Evolutionary conservation across 2,113 vertebrate species (phyloP), one percentile per base, ranked within the genome.

Genomic region (Crotalus tigris): DNA sequence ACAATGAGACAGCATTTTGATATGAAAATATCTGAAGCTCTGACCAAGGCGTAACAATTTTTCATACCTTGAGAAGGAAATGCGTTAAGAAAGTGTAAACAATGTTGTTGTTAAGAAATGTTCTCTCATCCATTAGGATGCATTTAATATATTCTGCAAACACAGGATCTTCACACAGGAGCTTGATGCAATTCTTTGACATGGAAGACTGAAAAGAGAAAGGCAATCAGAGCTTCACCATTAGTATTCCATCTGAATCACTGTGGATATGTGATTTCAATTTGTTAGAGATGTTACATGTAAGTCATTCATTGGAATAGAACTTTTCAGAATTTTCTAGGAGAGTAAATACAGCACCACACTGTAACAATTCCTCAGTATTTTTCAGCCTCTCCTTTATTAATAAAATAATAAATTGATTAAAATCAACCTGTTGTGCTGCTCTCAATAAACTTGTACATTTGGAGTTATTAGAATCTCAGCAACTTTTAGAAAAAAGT

Each of bases 141-240:
- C 99, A 99, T 94, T 99, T 99, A 95, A 99, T 99, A 96, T 99
- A 99, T 96, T 99, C 99, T 93, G 99, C 98, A 95, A 99, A 99
- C 88, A 99, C 99, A 0, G 99, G 99, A 93, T 99, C 99, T 96
- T 99, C 99, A 90, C 99, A 99, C 94, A 99, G 98, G 93, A 99
- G 98, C 97, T 99, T 99, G 94, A 99, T 98, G 29, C 99, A 99
- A 33, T 98, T 99, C 96, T 99, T 99, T 21, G 99, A 99, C 98
- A 99, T 97, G 0, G 98, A 95, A 3, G 99, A 98, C 99, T 99
- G 95, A 55, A 93, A 85, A 87, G 61, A 92, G 95, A 85, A 93
- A 44, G 92, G 75, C 93, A 91, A 94, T 81, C 64, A 64, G 92
- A 92, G 29, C 51, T 29, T 90, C 26, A 33, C 33, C 93, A 90